phyloP scores from a whole-genome alignment of 2,797 vertebrate species.

The Calcarius lapponicus region DNA sequence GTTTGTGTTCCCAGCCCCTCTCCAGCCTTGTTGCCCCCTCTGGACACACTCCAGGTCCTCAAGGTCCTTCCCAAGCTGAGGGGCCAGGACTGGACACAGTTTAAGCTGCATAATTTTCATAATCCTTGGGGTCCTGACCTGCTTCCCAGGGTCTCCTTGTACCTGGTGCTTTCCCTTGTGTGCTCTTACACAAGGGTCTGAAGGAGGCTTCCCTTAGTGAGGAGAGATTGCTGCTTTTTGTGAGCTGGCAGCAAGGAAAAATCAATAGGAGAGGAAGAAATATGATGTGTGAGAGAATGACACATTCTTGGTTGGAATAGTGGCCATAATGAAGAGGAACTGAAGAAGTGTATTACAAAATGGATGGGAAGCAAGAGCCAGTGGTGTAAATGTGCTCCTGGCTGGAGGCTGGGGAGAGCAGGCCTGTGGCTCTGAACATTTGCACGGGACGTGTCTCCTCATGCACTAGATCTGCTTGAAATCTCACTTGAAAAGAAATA shows the following conservation, averaged over 20 bases:
- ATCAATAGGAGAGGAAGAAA: neutral
- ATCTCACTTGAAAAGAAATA: neutral
- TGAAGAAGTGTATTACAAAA: accelerated
- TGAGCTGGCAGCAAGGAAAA: neutral
- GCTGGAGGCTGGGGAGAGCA: neutral
- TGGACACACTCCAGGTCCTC: neutral
- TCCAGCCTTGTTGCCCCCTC: neutral
- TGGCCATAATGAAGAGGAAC: neutral
- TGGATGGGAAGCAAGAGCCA: neutral
- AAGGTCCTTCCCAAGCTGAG: neutral
- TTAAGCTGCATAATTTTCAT: neutral
- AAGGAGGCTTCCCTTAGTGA: no score
- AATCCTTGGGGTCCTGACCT: neutral
- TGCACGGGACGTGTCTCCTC: neutral
- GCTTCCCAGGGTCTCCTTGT: neutral
- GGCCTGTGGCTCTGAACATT: neutral
- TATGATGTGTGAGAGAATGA: neutral
- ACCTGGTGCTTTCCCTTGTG: neutral
- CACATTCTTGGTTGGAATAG: neutral
- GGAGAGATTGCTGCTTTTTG: neutral
- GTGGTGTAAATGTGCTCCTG: neutral
- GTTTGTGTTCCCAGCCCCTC: no score
- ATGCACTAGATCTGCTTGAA: neutral
- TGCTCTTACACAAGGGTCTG: neutral
- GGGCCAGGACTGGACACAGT: neutral